Evolutionary conservation across 1,140 invertebrate genomes (phyloP).

Genomic region (Spodoptera frugiperda): DNA sequence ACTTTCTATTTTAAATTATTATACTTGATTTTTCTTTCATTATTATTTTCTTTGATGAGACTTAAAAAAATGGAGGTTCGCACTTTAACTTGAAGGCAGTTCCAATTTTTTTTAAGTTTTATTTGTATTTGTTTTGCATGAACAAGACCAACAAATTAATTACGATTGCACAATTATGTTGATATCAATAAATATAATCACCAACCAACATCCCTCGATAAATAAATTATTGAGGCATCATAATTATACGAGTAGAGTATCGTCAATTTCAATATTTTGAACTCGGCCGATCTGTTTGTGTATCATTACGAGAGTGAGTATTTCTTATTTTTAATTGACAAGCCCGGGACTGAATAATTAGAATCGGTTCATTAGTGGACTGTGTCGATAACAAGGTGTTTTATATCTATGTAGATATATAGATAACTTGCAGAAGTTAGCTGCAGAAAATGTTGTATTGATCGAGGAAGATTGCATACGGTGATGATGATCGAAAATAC

Average conservation of each 20-base stretch:
- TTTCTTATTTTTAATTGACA: constrained; percentile 35
- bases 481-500: no score
- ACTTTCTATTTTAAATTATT: no score
- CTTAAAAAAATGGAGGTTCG: no score
- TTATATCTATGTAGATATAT: background rate
- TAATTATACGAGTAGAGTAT: background rate
- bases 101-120: no score
- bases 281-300: background rate
- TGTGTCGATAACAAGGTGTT: background rate
- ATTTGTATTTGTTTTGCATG: no score
- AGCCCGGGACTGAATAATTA: constrained; percentile 3
- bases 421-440: no score
- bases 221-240: background rate
- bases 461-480: no score
- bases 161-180: constrained; percentile 7
- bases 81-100: no score
- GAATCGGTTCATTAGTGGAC: constrained; percentile 23
- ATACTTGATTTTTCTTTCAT: no score
- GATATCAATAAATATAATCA: background rate
- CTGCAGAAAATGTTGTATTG: background rate
- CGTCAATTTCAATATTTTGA: constrained; percentile 23
- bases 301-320: constrained; percentile 10
- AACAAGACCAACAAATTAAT: background rate
- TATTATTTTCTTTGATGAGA: no score
- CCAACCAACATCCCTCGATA: background rate